These are phyloP conservation scores for Petrocephalus microphthalmus DNA, from an alignment of 2,113 vertebrate species.

Conservation along the genomic window DNA sequence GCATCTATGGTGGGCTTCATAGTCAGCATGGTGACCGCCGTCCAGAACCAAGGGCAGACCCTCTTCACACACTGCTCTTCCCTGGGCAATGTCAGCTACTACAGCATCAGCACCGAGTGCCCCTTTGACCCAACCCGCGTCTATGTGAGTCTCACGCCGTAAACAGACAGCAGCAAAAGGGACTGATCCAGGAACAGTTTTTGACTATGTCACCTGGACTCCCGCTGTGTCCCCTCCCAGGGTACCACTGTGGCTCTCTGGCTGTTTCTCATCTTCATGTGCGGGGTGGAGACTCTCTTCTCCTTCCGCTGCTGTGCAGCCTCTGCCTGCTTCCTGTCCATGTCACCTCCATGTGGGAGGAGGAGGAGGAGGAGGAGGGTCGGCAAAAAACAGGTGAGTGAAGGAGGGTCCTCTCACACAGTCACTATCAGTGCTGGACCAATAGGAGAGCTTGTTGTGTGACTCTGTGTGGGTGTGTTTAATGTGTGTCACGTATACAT, in stretches of 20 bases:
- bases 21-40: constrained; percentile 61
- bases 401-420: background rate
- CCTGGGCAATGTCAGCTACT: background rate
- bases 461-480: background rate
- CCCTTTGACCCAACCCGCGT: constrained; percentile 83
- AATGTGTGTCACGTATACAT: background rate
- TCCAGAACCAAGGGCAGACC: constrained; percentile 54
- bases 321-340: constrained; percentile 54
- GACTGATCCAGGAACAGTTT: background rate
- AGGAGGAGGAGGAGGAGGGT: constrained; percentile 41
- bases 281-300: constrained; percentile 60
- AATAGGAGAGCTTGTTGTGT: background rate
- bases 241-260: constrained; percentile 78
- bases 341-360: constrained; percentile 58
- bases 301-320: constrained; percentile 65
- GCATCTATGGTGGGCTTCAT: constrained; percentile 63
- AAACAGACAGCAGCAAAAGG: background rate
- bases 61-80: constrained; percentile 63
- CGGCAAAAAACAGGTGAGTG: constrained; percentile 40
- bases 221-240: constrained; percentile 43
- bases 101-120: constrained; percentile 64
- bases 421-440: background rate
- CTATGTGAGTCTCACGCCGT: constrained; percentile 64
- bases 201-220: background rate
- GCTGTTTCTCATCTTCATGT: constrained; percentile 67